A percentile compares a stretch with the other conserved stretches of the same genome.
phyloP scores from a whole-genome alignment of 2,888 invertebrate species.

The Azorinus chamasolen region DNA sequence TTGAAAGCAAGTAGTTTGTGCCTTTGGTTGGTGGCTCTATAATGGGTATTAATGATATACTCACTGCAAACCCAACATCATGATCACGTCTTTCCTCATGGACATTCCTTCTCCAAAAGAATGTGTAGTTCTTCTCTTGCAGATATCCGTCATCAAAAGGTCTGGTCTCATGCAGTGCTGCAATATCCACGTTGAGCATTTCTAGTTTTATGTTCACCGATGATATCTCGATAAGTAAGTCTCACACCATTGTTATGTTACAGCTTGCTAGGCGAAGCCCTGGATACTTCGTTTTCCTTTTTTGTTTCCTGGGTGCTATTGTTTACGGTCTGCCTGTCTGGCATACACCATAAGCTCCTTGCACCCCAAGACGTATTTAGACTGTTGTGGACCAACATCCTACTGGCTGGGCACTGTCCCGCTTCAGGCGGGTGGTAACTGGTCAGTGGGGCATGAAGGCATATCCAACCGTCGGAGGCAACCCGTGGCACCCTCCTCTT shows the following conservation, averaged over 20 bases:
- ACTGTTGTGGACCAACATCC: neutral
- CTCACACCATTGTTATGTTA: neutral
- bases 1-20: neutral
- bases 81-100: neutral
- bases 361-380: neutral
- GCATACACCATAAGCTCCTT: too few relatives aligned
- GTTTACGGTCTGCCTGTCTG: too few relatives aligned
- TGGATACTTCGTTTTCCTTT: neutral
- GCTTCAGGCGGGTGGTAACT: constrained; percentile 23
- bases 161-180: constrained; percentile 5
- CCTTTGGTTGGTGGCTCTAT: neutral
- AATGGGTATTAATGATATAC: neutral
- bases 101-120: too few relatives aligned
- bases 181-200: constrained; percentile 9
- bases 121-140: neutral
- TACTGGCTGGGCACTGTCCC: constrained; percentile 20
- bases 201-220: neutral
- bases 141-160: neutral
- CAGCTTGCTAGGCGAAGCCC: too few relatives aligned
- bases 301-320: neutral
- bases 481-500: constrained; percentile 10
- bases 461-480: constrained; percentile 20
- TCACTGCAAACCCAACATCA: neutral
- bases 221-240: neutral
- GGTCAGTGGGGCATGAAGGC: constrained; percentile 4